Evolutionary conservation across 2,888 invertebrate species (phyloP).

Genomic region (Escarpia spicata): DNA sequence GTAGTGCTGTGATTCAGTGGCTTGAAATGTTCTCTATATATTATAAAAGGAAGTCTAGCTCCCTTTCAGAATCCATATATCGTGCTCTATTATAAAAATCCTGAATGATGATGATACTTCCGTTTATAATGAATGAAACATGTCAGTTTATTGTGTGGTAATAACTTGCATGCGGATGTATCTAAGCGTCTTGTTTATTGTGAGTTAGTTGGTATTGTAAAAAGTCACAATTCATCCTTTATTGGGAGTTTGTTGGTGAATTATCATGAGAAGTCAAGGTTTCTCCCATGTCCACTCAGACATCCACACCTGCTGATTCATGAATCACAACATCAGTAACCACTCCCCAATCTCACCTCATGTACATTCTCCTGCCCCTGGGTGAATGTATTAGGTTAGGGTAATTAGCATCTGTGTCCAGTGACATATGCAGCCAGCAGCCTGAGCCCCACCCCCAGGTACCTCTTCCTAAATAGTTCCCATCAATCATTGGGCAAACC

Average conservation of each 20-base stretch:
- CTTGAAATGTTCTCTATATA: too few relatives aligned
- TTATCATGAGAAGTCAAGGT: not conserved
- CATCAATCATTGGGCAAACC: not conserved
- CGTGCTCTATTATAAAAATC: too few relatives aligned
- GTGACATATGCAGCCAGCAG: not conserved
- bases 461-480: not conserved
- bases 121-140: too few relatives aligned
- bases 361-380: not conserved
- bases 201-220: not conserved
- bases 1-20: too few relatives aligned
- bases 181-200: not conserved
- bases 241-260: not conserved
- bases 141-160: not conserved
- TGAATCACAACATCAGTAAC: not conserved
- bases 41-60: too few relatives aligned
- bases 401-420: not conserved
- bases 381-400: not conserved
- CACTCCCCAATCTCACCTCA: not conserved
- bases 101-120: too few relatives aligned
- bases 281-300: not conserved
- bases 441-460: not conserved
- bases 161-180: too few relatives aligned
- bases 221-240: too few relatives aligned
- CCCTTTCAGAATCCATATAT: too few relatives aligned
- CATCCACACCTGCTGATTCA: not conserved